A percentile compares a stretch with the other conserved stretches of the same genome.
These are phyloP conservation scores for Cyanocitta stelleri DNA, from an alignment of 2,113 vertebrate species.

Conservation along the genomic window DNA sequence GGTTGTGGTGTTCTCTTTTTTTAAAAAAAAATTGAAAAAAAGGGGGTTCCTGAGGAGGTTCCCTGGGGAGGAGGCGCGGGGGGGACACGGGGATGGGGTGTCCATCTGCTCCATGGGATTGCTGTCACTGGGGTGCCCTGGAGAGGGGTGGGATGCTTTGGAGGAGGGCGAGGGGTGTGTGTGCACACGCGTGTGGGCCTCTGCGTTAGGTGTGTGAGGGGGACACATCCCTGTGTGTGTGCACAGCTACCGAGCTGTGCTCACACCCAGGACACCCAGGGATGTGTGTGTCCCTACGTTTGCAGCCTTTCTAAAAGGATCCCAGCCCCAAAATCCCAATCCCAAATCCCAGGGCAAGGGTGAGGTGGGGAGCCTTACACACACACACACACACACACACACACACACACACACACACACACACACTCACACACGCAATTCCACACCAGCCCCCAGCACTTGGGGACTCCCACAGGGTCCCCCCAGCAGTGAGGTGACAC, in stretches of 20 bases:
- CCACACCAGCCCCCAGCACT: accelerated
- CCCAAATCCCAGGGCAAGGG: background rate
- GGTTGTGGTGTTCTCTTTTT: background rate
- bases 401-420: too few species aligned
- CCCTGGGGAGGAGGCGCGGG: accelerated
- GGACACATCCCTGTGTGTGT: accelerated
- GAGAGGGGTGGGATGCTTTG: background rate
- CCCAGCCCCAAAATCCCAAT: background rate
- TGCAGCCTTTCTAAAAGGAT: background rate
- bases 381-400: accelerated
- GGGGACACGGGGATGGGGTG: accelerated
- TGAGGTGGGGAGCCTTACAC: background rate
- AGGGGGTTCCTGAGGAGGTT: background rate
- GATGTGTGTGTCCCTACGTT: accelerated
- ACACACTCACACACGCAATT: too few species aligned
- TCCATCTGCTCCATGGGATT: accelerated
- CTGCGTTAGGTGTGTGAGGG: background rate
- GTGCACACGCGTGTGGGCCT: accelerated
- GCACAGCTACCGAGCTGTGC: accelerated
- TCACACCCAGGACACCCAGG: accelerated
- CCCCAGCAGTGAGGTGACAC: accelerated
- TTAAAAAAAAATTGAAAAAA: background rate
- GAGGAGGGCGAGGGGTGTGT: background rate
- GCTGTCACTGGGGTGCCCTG: accelerated
- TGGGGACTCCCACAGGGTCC: too few species aligned